phyloP scores from a whole-genome alignment of 2,888 invertebrate species.

The Heliothis peltigera region DNA sequence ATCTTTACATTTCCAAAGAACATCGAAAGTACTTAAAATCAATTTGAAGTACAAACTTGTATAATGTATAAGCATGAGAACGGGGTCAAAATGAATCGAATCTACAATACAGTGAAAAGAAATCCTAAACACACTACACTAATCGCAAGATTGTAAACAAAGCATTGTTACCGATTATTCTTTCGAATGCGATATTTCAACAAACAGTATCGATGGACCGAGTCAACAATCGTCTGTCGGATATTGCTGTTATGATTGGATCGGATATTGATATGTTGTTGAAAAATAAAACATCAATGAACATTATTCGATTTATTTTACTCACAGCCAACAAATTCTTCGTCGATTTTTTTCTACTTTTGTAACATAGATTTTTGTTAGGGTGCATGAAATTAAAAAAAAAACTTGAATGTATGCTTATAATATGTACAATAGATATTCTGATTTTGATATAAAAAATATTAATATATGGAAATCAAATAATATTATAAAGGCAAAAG shows the following conservation, averaged over 20 bases:
- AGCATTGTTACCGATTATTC: slow-evolving; percentile 47
- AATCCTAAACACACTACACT: slow-evolving; percentile 26
- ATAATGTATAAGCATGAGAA: not conserved
- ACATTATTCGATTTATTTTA: slow-evolving; percentile 17
- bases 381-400: no score
- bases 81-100: slow-evolving; percentile 3
- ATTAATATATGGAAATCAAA: no score
- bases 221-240: slow-evolving; percentile 38
- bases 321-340: not conserved
- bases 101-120: not conserved
- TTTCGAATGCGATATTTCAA: slow-evolving; percentile 41
- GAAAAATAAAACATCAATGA: slow-evolving; percentile 20
- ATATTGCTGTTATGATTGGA: slow-evolving; percentile 39
- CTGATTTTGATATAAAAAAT: no score
- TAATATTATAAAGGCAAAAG: no score
- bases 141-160: slow-evolving; percentile 27
- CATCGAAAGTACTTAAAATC: not conserved
- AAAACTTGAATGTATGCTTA: no score
- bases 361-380: no score
- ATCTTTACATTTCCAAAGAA: not conserved
- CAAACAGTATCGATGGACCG: slow-evolving; percentile 43
- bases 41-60: no score
- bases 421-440: no score
- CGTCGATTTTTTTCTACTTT: not conserved
- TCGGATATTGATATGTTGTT: slow-evolving; percentile 11